These are phyloP conservation scores for Xiphorhynchus erythropygius DNA, from an alignment of 2,797 vertebrate species.

Conservation along the genomic window DNA sequence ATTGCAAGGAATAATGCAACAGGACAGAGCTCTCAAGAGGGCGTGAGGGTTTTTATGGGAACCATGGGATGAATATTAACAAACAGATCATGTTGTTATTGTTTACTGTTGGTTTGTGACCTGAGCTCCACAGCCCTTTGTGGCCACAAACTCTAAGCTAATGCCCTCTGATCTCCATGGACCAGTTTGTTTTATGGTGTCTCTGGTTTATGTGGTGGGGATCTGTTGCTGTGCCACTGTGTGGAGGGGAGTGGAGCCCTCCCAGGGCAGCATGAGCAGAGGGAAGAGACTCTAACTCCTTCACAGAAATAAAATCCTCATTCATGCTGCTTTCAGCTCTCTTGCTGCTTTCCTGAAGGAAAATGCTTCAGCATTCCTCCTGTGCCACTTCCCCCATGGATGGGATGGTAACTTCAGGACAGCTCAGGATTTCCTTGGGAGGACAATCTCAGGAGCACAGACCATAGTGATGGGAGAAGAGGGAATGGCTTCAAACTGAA, in stretches of 20 bases:
- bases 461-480: neutral
- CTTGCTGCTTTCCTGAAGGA: neutral
- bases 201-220: neutral
- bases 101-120: neutral
- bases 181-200: neutral
- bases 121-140: neutral
- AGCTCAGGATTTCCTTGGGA: neutral
- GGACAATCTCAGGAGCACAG: neutral
- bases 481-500: neutral
- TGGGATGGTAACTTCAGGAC: neutral
- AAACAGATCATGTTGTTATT: neutral
- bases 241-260: neutral
- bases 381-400: neutral
- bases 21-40: neutral
- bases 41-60: neutral
- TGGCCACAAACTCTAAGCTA: neutral
- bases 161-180: neutral
- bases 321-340: neutral
- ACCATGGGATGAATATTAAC: neutral
- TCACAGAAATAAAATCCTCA: neutral
- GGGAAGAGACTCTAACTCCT: neutral
- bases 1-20: neutral
- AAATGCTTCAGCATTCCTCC: neutral
- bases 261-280: neutral
- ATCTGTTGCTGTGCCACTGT: accelerated